phyloP scores from a whole-genome alignment of 2,113 vertebrate species.

The Zonotrichia leucophrys region DNA sequence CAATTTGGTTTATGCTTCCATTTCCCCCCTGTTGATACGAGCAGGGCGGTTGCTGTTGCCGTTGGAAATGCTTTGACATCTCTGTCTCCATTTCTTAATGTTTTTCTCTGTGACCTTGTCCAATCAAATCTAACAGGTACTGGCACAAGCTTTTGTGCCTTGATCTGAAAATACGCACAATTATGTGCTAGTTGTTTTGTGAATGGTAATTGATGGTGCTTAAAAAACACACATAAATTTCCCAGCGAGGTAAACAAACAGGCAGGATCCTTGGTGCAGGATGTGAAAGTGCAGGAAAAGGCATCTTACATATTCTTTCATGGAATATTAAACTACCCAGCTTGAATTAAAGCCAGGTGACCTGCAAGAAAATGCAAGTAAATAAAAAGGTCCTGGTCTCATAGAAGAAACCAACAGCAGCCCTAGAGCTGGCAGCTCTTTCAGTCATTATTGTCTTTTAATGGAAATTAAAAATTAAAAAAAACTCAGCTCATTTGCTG shows the following conservation, averaged over 20 bases:
- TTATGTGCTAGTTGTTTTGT: not conserved
- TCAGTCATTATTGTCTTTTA: not conserved
- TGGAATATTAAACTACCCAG: not conserved
- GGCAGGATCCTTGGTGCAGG: not conserved
- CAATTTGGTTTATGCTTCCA: conserved; percentile 63
- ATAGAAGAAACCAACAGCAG: not conserved
- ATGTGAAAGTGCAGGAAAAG: not conserved
- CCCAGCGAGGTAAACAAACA: not conserved
- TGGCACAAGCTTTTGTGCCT: not conserved
- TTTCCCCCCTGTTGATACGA: conserved; percentile 43
- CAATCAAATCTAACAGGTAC: conserved; percentile 57
- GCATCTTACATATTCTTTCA: not conserved
- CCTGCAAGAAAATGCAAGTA: not conserved
- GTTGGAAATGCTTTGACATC: conserved; percentile 59
- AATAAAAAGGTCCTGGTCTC: not conserved
- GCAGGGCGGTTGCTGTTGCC: not conserved
- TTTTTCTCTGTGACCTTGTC: conserved; percentile 29
- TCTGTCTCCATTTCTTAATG: conserved; percentile 31
- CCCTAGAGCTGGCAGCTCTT: not conserved
- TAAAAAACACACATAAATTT: not conserved
- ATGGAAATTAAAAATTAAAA: not conserved
- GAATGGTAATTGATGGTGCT: not conserved
- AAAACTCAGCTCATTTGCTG: not conserved
- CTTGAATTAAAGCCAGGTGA: not conserved
- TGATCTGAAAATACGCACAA: not conserved